phyloP scores from a whole-genome alignment of 2,888 invertebrate species.

The Andrena camellia region DNA sequence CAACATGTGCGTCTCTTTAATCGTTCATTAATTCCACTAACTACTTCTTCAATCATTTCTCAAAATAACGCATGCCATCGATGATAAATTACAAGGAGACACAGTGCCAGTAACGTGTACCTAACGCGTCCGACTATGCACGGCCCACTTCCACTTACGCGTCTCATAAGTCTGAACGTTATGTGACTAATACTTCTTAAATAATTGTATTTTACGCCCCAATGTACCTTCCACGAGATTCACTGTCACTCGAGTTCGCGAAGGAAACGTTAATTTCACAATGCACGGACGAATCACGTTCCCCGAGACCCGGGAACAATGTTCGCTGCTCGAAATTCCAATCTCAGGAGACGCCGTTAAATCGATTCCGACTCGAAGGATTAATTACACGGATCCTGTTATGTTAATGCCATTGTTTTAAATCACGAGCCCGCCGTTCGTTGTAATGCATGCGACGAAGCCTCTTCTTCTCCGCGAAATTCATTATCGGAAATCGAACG shows the following conservation, averaged over 20 bases:
- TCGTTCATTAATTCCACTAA: too few relatives aligned
- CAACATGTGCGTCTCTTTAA: too few relatives aligned
- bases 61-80: too few relatives aligned
- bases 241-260: too few relatives aligned
- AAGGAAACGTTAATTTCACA: too few relatives aligned
- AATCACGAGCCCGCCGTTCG: not conserved
- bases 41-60: too few relatives aligned
- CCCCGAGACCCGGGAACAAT: not conserved
- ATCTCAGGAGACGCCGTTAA: not conserved
- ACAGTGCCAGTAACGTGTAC: not conserved
- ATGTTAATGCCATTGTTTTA: slow-evolving; percentile 17
- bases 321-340: not conserved
- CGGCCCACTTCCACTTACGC: not conserved
- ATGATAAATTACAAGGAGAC: too few relatives aligned
- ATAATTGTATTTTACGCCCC: too few relatives aligned
- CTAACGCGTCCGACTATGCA: slow-evolving; percentile 5
- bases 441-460: slow-evolving; percentile 11
- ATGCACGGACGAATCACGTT: not conserved
- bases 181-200: too few relatives aligned
- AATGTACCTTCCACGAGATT: too few relatives aligned
- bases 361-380: slow-evolving; percentile 1
- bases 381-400: slow-evolving; percentile 19
- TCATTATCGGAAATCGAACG: slow-evolving; percentile 60
- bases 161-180: not conserved
- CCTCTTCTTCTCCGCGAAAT: slow-evolving; percentile 46